Evolutionary conservation across 37 sponge, comb jelly and placozoan species (phyloP).

Genomic region (Petrosia ficiformis): DNA sequence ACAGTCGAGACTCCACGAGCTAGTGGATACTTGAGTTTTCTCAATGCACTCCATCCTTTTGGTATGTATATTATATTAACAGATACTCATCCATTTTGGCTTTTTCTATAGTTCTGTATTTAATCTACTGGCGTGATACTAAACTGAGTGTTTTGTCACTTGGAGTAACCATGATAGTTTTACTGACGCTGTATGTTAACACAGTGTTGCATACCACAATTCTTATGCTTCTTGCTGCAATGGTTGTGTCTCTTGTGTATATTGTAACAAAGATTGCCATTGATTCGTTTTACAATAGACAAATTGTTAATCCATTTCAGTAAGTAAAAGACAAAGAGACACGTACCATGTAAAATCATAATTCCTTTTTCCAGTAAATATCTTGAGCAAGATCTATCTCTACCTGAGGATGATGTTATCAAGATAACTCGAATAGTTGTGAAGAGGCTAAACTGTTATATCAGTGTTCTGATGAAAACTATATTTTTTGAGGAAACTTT

Average conservation of each 20-base stretch:
- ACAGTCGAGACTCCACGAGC: conserved; percentile 11
- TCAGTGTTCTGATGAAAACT: conserved; percentile 27
- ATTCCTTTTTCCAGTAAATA: conserved; percentile 27
- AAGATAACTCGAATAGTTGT: conserved; percentile 30
- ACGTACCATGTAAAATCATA: neutral
- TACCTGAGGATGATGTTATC: conserved; percentile 65
- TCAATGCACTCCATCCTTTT: conserved; percentile 40
- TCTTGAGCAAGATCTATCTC: conserved; percentile 22
- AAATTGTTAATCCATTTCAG: conserved; percentile 67
- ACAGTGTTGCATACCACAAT: conserved; percentile 63
- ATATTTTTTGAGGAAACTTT: conserved; percentile 63
- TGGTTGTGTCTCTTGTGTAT: conserved; percentile 75
- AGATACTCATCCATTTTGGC: neutral
- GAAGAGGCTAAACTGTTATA: conserved; percentile 10
- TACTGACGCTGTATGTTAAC: conserved; percentile 75
- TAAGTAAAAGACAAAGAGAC: conserved; percentile 1
- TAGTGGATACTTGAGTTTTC: conserved; percentile 55
- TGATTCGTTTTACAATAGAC: conserved; percentile 75
- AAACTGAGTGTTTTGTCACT: conserved; percentile 56
- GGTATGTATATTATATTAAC: conserved; percentile 15
- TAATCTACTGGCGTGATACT: conserved; percentile 70
- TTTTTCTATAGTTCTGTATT: conserved; percentile 42
- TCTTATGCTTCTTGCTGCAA: conserved; percentile 58
- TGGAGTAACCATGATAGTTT: conserved; percentile 32
- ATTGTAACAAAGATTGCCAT: conserved; percentile 58